These are phyloP conservation scores for Cheilosia impressa DNA, from an alignment of 2,888 invertebrate species.

Conservation along the genomic window DNA sequence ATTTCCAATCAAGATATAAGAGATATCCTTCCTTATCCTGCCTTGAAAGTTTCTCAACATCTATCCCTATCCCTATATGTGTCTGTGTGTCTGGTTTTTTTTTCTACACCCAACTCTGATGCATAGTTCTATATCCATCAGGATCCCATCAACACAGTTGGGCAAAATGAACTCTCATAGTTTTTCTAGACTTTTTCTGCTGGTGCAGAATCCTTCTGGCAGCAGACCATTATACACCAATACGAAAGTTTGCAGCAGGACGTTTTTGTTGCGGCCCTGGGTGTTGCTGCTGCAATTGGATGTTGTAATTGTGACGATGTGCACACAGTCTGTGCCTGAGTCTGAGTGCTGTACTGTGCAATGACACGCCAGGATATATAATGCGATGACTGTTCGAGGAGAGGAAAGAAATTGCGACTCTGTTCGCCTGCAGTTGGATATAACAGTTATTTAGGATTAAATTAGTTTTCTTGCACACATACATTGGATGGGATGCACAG, in stretches of 20 bases:
- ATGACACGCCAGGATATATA: slow-evolving; percentile 74
- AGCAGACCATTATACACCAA: too few species aligned
- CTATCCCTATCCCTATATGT: too few species aligned
- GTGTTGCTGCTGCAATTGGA: slow-evolving; percentile 67
- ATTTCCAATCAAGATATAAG: slow-evolving; percentile 64
- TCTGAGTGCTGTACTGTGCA: slow-evolving; percentile 50
- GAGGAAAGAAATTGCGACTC: slow-evolving; percentile 72
- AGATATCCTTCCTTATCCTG: slow-evolving; percentile 59
- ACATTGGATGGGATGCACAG: slow-evolving; percentile 19
- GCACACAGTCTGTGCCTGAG: slow-evolving; percentile 27
- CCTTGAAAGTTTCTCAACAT: slow-evolving; percentile 4
- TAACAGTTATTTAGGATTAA: slow-evolving; percentile 75
- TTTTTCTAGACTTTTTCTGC: slow-evolving; percentile 3
- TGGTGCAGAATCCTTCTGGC: not conserved
- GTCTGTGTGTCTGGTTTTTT: slow-evolving; percentile 34
- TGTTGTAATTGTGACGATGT: slow-evolving; percentile 71
- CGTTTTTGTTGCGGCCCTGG: slow-evolving; percentile 22
- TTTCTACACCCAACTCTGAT: slow-evolving; percentile 58
- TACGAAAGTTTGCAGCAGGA: not conserved
- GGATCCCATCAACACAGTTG: slow-evolving; percentile 74
- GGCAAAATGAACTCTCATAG: slow-evolving; percentile 64
- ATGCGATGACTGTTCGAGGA: slow-evolving; percentile 65
- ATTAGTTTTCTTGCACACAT: slow-evolving; percentile 70
- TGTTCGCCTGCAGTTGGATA: slow-evolving; percentile 48
- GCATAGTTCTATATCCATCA: slow-evolving; percentile 75